phyloP scores from a whole-genome alignment of 2,797 vertebrate genomes.

The Karalla daura region DNA sequence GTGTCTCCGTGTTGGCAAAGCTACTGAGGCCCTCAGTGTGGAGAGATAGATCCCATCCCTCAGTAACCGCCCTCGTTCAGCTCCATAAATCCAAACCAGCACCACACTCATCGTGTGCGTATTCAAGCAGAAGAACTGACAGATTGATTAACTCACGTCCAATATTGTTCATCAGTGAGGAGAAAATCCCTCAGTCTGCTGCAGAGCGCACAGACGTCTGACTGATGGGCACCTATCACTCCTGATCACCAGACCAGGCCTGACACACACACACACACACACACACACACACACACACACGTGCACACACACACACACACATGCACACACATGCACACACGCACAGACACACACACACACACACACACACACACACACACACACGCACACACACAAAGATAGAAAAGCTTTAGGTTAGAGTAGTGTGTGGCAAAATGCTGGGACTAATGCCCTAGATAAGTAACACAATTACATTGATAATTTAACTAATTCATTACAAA shows the following conservation, averaged over 20 bases:
- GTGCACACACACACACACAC: no score
- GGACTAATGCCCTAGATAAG: no score
- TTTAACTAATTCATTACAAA: no score
- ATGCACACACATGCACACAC: no score
- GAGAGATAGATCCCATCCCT: conserved; percentile 37
- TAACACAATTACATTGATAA: no score
- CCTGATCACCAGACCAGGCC: conserved; percentile 28
- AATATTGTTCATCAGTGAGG: conserved; percentile 36
- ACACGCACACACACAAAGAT: no score
- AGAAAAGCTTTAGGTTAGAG: no score
- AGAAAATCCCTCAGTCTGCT: conserved; percentile 33
- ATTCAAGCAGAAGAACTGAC: conserved; percentile 54
- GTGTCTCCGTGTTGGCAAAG: conserved; percentile 21
- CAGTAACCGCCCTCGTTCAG: conserved; percentile 33
- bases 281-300: no score
- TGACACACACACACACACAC: conserved; percentile 15
- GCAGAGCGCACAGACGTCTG: conserved; percentile 1
- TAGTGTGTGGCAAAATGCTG: no score
- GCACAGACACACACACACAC: no score
- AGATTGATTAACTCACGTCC: conserved; percentile 63
- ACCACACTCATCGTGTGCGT: conserved; percentile 23
- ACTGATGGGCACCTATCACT: conserved; percentile 31
- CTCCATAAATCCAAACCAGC: conserved; percentile 55
- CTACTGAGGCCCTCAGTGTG: conserved; percentile 45
- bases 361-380: no score